Conservation (phyloP, 2,797 vertebrate genomes). For the Sebastes miniatus region DNA sequence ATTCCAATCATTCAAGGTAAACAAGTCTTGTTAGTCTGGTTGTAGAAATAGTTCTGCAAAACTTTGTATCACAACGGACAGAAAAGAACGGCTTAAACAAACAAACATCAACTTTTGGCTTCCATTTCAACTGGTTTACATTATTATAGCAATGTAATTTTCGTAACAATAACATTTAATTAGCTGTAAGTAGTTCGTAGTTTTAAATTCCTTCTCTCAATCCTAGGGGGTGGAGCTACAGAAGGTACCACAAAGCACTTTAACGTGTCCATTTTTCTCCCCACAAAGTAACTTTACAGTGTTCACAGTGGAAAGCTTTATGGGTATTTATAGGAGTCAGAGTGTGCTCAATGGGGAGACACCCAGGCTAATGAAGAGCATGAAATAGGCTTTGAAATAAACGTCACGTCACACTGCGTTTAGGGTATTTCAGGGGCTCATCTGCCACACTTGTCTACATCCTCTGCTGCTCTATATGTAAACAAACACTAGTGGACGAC, state of each 20-base stretch:
- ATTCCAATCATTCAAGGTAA: background rate
- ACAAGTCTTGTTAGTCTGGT: background rate
- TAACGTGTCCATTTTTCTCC: background rate
- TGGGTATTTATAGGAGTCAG: constrained; percentile 8
- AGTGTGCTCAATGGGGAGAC: background rate
- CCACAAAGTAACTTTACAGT: background rate
- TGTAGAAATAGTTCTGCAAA: background rate
- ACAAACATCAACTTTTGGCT: background rate
- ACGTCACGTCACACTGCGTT: background rate
- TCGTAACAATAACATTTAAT: background rate
- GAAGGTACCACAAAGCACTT: background rate
- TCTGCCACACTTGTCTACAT: background rate
- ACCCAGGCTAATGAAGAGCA: constrained; percentile 20
- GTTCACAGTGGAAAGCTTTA: background rate
- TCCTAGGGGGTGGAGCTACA: background rate
- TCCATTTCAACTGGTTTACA: too few species aligned
- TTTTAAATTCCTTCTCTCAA: constrained; percentile 1
- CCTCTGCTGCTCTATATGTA: background rate
- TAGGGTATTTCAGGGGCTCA: background rate
- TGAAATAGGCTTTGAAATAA: constrained; percentile 6
- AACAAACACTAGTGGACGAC: background rate
- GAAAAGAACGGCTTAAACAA: background rate
- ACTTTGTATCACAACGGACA: background rate
- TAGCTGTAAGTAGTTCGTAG: background rate
- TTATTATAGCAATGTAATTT: background rate